Percentiles rank a stretch among this genome's conserved stretches.
Evolutionary conservation across 2,888 invertebrate species (phyloP).

Genomic region (Zelleria hepariella): DNA sequence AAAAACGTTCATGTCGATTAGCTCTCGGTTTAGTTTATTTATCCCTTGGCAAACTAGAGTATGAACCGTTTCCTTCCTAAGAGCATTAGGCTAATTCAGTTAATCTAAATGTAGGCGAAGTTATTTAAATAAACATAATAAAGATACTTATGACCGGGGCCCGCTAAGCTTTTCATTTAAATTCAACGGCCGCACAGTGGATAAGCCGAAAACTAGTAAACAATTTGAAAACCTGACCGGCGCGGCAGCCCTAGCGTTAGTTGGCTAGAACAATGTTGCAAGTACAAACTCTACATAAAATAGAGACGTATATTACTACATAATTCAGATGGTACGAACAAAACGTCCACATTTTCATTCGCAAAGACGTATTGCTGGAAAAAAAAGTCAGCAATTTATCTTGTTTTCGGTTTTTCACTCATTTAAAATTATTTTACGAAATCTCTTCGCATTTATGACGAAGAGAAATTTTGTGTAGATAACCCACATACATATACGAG

Average conservation of each 20-base stretch:
- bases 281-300: background rate
- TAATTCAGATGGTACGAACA: conserved; percentile 45
- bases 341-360: conserved; percentile 42
- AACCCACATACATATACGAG: too few species aligned
- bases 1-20: too few species aligned
- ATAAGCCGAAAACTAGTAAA: background rate
- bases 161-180: background rate
- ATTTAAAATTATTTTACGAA: too few species aligned
- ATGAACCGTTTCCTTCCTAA: background rate
- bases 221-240: background rate
- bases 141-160: background rate
- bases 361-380: conserved; percentile 20
- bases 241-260: background rate
- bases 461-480: too few species aligned
- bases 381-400: background rate
- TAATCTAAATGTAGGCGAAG: background rate
- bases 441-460: too few species aligned
- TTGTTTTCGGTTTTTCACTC: too few species aligned
- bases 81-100: background rate
- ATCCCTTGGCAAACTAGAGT: background rate
- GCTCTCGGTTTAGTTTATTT: background rate
- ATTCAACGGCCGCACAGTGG: background rate
- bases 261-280: background rate
- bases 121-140: background rate
- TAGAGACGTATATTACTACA: conserved; percentile 16